Base-by-base conservation (phyloP, 1,140 invertebrate species). In the Drosophila ananassae region DNA sequence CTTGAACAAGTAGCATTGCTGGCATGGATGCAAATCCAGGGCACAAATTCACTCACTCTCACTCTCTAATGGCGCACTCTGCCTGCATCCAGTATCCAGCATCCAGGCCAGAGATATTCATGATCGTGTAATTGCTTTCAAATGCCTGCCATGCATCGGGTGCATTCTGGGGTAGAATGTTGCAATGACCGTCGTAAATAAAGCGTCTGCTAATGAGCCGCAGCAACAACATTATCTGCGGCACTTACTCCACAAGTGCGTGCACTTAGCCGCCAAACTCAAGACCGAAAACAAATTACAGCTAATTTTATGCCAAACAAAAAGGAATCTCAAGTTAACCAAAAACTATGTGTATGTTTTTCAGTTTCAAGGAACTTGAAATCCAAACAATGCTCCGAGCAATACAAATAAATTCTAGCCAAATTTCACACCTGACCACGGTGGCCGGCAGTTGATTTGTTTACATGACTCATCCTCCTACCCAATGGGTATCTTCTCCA, bases 381-480 rank as follows among this genome's bases (percentile, higher is more conserved):
- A 87, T 75, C 78, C 77, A 85, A 85, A 85, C 81, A 76, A 74
- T 52, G 56, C 41, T 50, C 25, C 52, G 21, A 30, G 28, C 51
- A 63, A 53, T 48, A 67, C 56, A 79, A 75, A 79, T 83, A 79
- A 83, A 83, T 75, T 62, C 61, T 62, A 28, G 9, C 34, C 73
- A 77, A 44, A 46, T 60, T 54, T 77, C 61, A 82, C 78, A 85
- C 82, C 82, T 87, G 82, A 64, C 64, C 60, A 68, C 41, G 57
- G 64, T 41, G 41, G 62, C 75, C 44, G 56, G 67, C 51, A 25
- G 72, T 75, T 57, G 71, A 72, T 81, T 85, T 85, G 82, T 85
- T 85, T 87, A 85, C 51, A 73, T 85, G 82, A 85, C 69, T 85
- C 82, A 85, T 85, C 69, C 64, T 24, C 63, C 67, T 63, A 78